These are phyloP conservation scores for Lithophane socia DNA, from an alignment of 2,888 invertebrate genomes.

Conservation along the genomic window DNA sequence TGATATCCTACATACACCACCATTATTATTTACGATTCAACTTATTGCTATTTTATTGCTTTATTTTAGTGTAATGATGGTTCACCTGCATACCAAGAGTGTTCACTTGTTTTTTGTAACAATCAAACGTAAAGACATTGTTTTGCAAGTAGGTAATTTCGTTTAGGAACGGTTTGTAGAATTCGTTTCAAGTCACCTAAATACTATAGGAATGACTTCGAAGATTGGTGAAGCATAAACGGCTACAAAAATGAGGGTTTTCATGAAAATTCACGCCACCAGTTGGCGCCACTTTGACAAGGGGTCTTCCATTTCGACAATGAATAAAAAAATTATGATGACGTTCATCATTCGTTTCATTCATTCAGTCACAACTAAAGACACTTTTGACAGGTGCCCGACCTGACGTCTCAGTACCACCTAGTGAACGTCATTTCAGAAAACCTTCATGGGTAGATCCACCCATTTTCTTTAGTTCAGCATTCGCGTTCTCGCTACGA, in stretches of 20 bases:
- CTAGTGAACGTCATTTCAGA: too few species aligned
- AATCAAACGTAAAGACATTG: slow-evolving; percentile 21
- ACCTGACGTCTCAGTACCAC: too few species aligned
- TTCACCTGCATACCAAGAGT: slow-evolving; percentile 10
- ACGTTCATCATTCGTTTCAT: too few species aligned
- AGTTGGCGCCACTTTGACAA: too few species aligned
- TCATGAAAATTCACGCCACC: too few species aligned
- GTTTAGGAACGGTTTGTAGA: slow-evolving; percentile 10
- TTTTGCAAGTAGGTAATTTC: slow-evolving; percentile 6
- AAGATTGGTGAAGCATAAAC: background rate
- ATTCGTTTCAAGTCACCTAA: background rate
- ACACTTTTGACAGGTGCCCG: too few species aligned
- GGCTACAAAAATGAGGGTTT: background rate
- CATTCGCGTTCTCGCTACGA: background rate
- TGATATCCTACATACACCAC: slow-evolving; percentile 41
- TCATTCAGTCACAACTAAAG: too few species aligned
- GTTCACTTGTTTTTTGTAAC: slow-evolving; percentile 21
- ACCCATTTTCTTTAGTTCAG: slow-evolving; percentile 3
- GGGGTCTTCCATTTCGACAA: too few species aligned
- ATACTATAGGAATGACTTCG: background rate
- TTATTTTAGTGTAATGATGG: slow-evolving; percentile 32
- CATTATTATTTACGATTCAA: slow-evolving; percentile 46
- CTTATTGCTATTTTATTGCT: slow-evolving; percentile 43
- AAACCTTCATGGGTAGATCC: background rate
- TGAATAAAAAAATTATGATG: too few species aligned